phyloP scores from a whole-genome alignment of 2,797 vertebrate species.

The Rhabdophis nuchalis region DNA sequence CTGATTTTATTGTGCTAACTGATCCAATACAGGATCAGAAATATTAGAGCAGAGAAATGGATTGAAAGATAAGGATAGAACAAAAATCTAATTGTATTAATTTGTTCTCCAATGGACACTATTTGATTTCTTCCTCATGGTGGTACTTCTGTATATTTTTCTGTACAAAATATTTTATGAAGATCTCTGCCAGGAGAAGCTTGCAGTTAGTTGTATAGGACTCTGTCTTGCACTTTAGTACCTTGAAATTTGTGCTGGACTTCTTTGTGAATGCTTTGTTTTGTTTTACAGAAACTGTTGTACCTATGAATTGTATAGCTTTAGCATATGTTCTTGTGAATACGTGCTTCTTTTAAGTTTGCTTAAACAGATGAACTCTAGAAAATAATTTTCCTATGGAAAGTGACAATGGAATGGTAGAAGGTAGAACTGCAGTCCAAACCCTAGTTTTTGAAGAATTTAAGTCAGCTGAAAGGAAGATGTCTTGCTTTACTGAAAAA shows the following conservation, averaged over 20 bases:
- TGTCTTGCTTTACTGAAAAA: not conserved
- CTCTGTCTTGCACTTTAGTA: conserved; percentile 57
- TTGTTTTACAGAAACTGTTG: conserved; percentile 41
- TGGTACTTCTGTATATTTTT: conserved; percentile 38
- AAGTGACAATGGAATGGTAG: conserved; percentile 37
- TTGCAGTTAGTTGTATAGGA: conserved; percentile 59
- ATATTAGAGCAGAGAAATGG: conserved; percentile 12
- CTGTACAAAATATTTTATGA: conserved; percentile 39
- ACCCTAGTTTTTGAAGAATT: not conserved
- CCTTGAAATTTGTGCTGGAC: conserved; percentile 52
- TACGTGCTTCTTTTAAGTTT: conserved; percentile 36
- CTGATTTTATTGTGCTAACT: conserved; percentile 40
- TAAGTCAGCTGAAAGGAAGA: not conserved
- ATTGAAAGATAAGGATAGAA: conserved; percentile 24
- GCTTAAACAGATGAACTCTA: conserved; percentile 42
- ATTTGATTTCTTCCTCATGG: not conserved
- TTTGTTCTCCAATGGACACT: conserved; percentile 16
- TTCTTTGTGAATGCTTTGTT: conserved; percentile 45
- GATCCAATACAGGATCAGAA: conserved; percentile 37
- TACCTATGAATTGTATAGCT: conserved; percentile 44
- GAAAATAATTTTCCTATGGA: conserved; percentile 47
- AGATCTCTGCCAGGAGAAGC: conserved; percentile 54
- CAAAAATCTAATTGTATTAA: not conserved
- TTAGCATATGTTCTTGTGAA: conserved; percentile 51
- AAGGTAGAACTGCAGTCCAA: conserved; percentile 3